Evolutionary conservation across 2,888 invertebrate species (phyloP), one percentile per base, ranked within the genome.

Genomic region (Dermolepida albohirtum): DNA sequence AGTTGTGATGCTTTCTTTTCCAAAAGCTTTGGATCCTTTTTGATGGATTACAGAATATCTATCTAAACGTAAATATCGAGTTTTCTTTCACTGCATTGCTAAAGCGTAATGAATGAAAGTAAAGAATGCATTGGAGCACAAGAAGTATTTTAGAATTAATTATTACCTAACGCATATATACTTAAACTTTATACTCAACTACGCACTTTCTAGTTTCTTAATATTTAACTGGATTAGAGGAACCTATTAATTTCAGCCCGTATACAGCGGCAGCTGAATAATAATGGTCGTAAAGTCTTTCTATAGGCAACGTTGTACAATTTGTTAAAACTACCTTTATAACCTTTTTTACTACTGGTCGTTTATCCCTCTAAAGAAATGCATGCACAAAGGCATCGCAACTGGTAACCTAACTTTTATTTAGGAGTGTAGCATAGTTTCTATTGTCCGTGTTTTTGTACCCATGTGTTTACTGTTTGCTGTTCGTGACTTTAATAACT

Each of bases 211-310:
- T 39, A 52, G 52, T 14, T 29, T 34, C 10, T 14, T 12, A 52
- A 39, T 52, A 80, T 80, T 79, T 79, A 79, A 79, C 81, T 81
- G 79, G 80, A 80, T 80, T 79, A 81, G 80, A 80, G 74, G 75
- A 68, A 71, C 75, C 76, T 78, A 79, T 44, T 59, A 59, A 59
- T 59, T 59, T 41, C 29, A 27, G 14, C 8, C 14, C 27, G 27
- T 43, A 44, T 59, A 16, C 10, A 59, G n/a, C 11, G 44, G 27
- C 59, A 59, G 29, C 27, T 27, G 27, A 59, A 44, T 59, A 59
- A 44, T 44, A 59, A 59, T 59, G 29, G 29, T 59, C 59, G 34
- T 59, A 44, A 59, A 59, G 17, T 14, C n/a, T 43, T 44, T 7
- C 44, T 43, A 59, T 59, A 59, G 39, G 59, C 41, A 47, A 43